Evolutionary conservation across 2,113 vertebrate species (phyloP).

Genomic region (Actinemys pallida): DNA sequence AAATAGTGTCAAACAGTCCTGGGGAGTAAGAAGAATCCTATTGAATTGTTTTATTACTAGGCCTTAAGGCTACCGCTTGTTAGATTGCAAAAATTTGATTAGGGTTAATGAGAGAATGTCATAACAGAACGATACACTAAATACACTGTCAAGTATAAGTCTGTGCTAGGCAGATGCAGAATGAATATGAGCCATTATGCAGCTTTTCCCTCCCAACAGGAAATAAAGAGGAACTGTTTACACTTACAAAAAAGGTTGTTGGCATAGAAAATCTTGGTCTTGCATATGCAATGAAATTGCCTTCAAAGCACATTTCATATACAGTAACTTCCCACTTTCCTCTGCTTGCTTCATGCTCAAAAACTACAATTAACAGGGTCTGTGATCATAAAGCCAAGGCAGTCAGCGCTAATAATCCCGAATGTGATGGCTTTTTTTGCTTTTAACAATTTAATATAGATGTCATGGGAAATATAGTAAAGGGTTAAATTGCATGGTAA

Average conservation of each 20-base stretch:
- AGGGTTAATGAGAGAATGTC: accelerated
- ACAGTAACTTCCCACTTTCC: not conserved
- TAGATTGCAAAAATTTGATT: not conserved
- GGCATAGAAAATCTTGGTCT: not conserved
- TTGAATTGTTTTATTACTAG: not conserved
- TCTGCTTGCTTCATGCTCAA: not conserved
- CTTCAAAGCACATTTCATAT: not conserved
- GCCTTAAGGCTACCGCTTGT: not conserved
- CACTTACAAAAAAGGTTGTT: not conserved
- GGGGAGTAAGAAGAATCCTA: not conserved
- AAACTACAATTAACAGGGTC: not conserved
- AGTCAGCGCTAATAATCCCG: not conserved
- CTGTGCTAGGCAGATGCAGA: not conserved
- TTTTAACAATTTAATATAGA: not conserved
- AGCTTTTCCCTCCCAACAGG: not conserved
- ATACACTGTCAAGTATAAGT: not conserved
- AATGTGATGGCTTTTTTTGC: not conserved
- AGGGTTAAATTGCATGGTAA: not conserved
- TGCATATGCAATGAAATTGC: not conserved
- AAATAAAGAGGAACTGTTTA: not conserved
- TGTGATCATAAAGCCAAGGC: not conserved
- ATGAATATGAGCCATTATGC: not conserved
- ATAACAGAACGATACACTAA: not conserved
- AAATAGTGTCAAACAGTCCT: not conserved
- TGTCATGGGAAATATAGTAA: not conserved